These are phyloP conservation scores for Pachydiplax longipennis DNA, from an alignment of 2,888 invertebrate species.

Conservation along the genomic window DNA sequence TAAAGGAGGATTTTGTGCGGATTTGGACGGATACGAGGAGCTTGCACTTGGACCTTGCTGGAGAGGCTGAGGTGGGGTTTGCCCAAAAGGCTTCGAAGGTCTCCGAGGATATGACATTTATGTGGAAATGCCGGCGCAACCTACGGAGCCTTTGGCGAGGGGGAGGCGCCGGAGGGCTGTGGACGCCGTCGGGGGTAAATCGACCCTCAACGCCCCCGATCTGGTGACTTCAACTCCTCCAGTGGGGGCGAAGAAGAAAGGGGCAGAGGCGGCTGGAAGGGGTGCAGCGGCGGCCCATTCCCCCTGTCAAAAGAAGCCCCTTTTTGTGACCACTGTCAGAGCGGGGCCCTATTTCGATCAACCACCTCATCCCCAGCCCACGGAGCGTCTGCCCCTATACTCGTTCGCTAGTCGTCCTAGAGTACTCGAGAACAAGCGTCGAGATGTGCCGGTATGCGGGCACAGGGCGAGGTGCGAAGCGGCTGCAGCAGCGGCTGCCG, in stretches of 20 bases:
- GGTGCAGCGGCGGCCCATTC: neutral
- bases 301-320: conserved; percentile 51
- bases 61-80: neutral
- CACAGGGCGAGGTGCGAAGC: conserved; percentile 48
- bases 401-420: conserved; percentile 56
- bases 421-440: conserved; percentile 52
- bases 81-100: neutral
- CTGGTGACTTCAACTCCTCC: conserved; percentile 3
- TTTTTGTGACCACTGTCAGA: conserved; percentile 83
- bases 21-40: neutral
- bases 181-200: conserved; percentile 46
- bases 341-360: conserved; percentile 62
- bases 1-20: neutral
- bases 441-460: neutral
- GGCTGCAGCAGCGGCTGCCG: conserved; percentile 45
- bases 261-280: neutral
- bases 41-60: neutral
- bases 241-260: neutral
- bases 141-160: conserved; percentile 21
- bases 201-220: conserved; percentile 46
- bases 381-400: conserved; percentile 74
- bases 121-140: conserved; percentile 28
- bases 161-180: conserved; percentile 16
- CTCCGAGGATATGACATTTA: neutral
- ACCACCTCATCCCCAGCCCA: conserved; percentile 64